Evolutionary conservation across 2,113 vertebrate genomes (phyloP).

Genomic region (Anoplopoma fimbria): DNA sequence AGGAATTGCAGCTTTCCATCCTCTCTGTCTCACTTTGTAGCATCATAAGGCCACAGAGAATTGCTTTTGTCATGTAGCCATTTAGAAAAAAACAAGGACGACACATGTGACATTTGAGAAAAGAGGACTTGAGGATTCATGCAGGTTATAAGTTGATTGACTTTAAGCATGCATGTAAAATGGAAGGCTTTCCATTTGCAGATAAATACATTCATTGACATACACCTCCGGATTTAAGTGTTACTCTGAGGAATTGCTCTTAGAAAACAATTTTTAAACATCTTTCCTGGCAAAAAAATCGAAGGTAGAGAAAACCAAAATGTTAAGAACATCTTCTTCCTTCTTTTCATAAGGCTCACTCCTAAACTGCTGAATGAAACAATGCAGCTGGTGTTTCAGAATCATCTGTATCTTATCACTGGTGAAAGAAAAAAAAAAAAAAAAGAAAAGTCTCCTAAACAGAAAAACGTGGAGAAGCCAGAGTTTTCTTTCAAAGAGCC

Average conservation of each 20-base stretch:
- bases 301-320: not conserved
- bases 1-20: constrained; percentile 35
- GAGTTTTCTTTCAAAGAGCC: constrained; percentile 77
- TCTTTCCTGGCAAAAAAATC: not conserved
- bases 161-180: constrained; percentile 28
- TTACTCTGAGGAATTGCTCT: not conserved
- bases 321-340: not conserved
- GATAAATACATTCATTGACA: not conserved
- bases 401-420: constrained; percentile 85
- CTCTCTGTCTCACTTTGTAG: constrained; percentile 9
- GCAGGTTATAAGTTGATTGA: constrained; percentile 5
- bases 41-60: constrained; percentile 42
- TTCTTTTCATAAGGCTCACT: not conserved
- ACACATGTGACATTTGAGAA: not conserved
- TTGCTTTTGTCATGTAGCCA: constrained; percentile 30
- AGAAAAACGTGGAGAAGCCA: constrained; percentile 81
- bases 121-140: constrained; percentile 6
- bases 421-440: not conserved
- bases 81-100: not conserved
- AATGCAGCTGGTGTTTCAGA: constrained; percentile 70
- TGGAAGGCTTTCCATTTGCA: not conserved
- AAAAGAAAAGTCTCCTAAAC: constrained; percentile 69
- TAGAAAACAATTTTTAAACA: constrained; percentile 14
- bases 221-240: not conserved
- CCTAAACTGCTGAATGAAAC: constrained; percentile 64